These are phyloP conservation scores for Cremastinae sp. DNA, from an alignment of 2,888 invertebrate genomes.

Conservation along the genomic window DNA sequence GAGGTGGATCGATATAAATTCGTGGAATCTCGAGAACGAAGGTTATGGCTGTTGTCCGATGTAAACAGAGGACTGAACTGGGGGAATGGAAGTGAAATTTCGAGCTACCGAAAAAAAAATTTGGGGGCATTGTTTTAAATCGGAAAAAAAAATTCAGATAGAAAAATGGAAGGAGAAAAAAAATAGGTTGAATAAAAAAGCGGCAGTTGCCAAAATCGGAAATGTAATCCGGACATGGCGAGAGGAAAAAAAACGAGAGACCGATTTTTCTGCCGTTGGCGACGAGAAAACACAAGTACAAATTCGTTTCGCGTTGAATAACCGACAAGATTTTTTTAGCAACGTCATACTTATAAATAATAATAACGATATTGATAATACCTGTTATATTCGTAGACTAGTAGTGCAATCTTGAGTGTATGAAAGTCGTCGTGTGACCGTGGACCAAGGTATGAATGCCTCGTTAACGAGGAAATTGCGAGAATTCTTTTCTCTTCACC, in stretches of 20 bases:
- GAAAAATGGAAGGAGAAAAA: neutral
- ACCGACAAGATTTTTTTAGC: constrained; percentile 74
- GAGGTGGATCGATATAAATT: no score
- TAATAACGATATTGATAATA: constrained; percentile 59
- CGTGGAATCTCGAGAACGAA: no score
- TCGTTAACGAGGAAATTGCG: constrained; percentile 64
- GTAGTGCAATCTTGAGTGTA: constrained; percentile 77
- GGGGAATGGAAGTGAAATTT: constrained; percentile 47
- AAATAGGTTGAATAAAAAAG: no score
- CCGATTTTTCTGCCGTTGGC: constrained; percentile 31
- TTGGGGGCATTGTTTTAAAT: constrained; percentile 37
- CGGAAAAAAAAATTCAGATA: constrained; percentile 16
- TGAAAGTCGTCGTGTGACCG: constrained; percentile 74
- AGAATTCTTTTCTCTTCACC: constrained; percentile 65
- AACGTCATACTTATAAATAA: constrained; percentile 69
- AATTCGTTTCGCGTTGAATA: constrained; percentile 77
- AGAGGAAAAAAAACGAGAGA: neutral
- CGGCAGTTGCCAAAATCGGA: no score
- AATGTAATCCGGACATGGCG: neutral
- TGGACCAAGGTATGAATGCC: constrained; percentile 78
- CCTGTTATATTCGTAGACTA: constrained; percentile 77
- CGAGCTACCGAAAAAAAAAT: constrained; percentile 20
- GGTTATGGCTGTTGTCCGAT: constrained; percentile 77
- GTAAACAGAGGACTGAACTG: constrained; percentile 76
- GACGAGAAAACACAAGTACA: constrained; percentile 73